A percentile compares a stretch with the other conserved stretches of the same genome.
Evolutionary conservation across 2,113 vertebrate species (phyloP).

Genomic region (Xerus inauris): DNA sequence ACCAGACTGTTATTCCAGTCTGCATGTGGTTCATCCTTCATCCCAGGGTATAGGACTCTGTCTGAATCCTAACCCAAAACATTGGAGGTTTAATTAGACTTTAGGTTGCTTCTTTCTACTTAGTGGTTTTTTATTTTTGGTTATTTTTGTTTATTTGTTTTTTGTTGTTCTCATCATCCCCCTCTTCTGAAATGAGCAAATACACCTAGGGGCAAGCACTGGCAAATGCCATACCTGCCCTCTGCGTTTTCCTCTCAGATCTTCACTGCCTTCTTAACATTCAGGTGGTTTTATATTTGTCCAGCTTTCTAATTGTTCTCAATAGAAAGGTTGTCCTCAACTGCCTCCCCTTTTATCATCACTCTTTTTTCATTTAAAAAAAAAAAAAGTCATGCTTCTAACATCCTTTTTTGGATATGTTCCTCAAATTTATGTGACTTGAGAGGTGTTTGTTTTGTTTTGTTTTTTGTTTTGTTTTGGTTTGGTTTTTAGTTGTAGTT

Average conservation of each 20-base stretch:
- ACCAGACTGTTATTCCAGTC: neutral
- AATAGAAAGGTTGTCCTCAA: neutral
- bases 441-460: too few species aligned
- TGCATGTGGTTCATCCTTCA: neutral
- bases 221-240: neutral
- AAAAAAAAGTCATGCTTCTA: neutral
- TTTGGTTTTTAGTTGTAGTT: too few species aligned
- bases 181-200: neutral
- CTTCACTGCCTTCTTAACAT: neutral
- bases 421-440: constrained; percentile 26
- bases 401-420: neutral
- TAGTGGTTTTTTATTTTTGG: too few species aligned
- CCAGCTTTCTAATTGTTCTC: neutral
- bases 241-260: neutral
- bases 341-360: neutral
- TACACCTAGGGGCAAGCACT: neutral
- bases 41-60: neutral
- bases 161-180: neutral
- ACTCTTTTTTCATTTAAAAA: neutral
- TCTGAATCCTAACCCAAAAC: neutral
- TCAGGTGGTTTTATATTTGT: neutral
- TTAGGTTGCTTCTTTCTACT: neutral
- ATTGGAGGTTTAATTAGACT: neutral
- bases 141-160: too few species aligned
- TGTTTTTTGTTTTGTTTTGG: too few species aligned